These are phyloP conservation scores for Hypanus sabinus DNA, from an alignment of 2,113 vertebrate genomes.

Conservation along the genomic window DNA sequence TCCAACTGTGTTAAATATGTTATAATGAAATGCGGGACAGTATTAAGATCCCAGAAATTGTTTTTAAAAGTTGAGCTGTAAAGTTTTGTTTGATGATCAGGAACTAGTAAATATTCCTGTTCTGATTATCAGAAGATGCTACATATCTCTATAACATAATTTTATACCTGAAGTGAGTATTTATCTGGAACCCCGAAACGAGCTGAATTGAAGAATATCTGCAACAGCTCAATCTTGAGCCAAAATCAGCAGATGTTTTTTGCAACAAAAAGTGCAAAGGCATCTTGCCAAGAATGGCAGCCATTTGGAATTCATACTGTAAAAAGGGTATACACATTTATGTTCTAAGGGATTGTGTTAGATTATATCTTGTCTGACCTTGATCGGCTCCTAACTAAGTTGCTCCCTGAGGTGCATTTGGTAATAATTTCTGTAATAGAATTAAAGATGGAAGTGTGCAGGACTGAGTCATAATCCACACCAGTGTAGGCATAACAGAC, in stretches of 20 bases:
- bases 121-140: neutral
- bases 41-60: neutral
- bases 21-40: neutral
- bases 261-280: neutral
- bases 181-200: neutral
- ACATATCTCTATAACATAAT: neutral
- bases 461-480: neutral
- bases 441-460: neutral
- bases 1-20: neutral
- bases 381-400: neutral
- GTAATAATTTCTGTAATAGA: conserved; percentile 12
- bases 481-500: neutral
- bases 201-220: neutral
- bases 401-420: conserved; percentile 9
- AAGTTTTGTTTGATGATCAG: neutral
- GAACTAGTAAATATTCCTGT: neutral
- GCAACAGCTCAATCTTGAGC: neutral
- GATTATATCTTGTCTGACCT: conserved; percentile 15
- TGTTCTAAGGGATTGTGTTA: neutral
- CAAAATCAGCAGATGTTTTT: conserved; percentile 32
- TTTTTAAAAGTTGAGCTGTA: neutral
- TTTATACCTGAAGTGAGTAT: neutral
- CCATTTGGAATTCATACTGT: neutral
- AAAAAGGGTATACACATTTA: neutral
- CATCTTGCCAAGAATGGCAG: conserved; percentile 23